phyloP scores from a whole-genome alignment of 2,888 invertebrate genomes.

The Caenorhabditis virilis region DNA sequence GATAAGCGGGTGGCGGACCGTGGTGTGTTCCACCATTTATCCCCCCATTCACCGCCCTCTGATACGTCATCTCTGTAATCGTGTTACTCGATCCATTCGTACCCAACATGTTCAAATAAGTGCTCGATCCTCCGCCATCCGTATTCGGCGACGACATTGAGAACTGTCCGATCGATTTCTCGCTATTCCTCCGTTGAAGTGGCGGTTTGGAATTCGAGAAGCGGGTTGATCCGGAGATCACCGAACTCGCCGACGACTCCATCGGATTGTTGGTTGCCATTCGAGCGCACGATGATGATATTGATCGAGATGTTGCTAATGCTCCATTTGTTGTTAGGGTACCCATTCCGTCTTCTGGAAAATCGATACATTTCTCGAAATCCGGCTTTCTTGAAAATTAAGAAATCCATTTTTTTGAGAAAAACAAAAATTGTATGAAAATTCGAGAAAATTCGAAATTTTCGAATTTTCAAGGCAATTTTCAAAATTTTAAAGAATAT shows the following conservation, averaged over 20 bases:
- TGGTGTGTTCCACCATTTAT: not conserved
- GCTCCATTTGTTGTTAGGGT: too few relatives aligned
- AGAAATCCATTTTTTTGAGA: too few relatives aligned
- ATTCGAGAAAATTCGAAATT: too few relatives aligned
- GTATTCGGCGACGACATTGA: conserved; percentile 39
- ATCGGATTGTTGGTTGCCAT: conserved; percentile 13
- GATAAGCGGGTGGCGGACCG: conserved; percentile 31
- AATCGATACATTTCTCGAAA: too few relatives aligned
- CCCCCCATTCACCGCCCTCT: conserved; percentile 4
- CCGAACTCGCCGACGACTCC: conserved; percentile 24
- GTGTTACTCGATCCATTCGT: conserved; percentile 29
- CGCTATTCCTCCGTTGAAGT: conserved; percentile 35
- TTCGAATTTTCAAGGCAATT: too few relatives aligned
- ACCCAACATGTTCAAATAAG: conserved; percentile 25
- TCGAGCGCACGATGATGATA: conserved; percentile 23
- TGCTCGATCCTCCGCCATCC: conserved; percentile 20
- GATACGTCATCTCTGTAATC: conserved; percentile 22
- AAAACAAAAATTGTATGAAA: too few relatives aligned
- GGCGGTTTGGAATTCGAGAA: conserved; percentile 43
- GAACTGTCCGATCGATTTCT: conserved; percentile 34
- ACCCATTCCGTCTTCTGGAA: not conserved
- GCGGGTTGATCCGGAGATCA: conserved; percentile 15
- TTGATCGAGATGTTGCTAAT: conserved; percentile 8
- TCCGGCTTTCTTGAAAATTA: too few relatives aligned
- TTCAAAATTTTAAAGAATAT: too few relatives aligned